Percentiles rank a stretch among this genome's conserved stretches.
These are phyloP conservation scores for Struthio camelus DNA, from an alignment of 2,113 vertebrate genomes.

Conservation along the genomic window DNA sequence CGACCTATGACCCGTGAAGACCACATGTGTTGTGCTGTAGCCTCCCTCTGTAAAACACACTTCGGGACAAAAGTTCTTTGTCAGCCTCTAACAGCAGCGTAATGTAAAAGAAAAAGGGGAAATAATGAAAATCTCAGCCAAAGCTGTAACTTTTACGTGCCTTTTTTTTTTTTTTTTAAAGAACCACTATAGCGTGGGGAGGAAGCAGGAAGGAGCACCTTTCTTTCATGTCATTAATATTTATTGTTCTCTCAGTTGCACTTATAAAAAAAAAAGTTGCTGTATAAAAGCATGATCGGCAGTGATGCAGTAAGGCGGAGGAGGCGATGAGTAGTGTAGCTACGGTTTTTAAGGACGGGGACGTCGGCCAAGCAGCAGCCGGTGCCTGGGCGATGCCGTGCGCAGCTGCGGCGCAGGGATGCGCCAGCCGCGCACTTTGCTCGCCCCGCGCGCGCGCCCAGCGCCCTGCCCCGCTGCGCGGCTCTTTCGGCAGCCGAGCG, in stretches of 20 bases:
- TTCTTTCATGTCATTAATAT: conserved; percentile 29
- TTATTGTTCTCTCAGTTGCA: conserved; percentile 27
- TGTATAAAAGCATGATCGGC: not conserved
- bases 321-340: not conserved
- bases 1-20: conserved; percentile 89
- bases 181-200: not conserved
- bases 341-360: not conserved
- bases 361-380: not conserved
- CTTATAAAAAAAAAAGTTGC: not conserved
- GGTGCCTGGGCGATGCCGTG: not conserved
- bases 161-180: not conserved
- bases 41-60: conserved; percentile 80
- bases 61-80: conserved; percentile 81
- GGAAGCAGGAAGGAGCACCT: not conserved
- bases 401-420: not conserved
- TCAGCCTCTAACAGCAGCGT: conserved; percentile 50
- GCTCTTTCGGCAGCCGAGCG: not conserved
- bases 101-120: conserved; percentile 60
- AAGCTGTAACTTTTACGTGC: conserved; percentile 69
- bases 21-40: conserved; percentile 83
- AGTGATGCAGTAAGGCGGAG: not conserved
- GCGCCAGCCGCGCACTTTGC: not conserved
- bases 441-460: not conserved
- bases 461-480: not conserved
- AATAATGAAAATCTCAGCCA: conserved; percentile 74